phyloP scores from a whole-genome alignment of 1,140 invertebrate genomes.

The Cyrtorhinus lividipennis region DNA sequence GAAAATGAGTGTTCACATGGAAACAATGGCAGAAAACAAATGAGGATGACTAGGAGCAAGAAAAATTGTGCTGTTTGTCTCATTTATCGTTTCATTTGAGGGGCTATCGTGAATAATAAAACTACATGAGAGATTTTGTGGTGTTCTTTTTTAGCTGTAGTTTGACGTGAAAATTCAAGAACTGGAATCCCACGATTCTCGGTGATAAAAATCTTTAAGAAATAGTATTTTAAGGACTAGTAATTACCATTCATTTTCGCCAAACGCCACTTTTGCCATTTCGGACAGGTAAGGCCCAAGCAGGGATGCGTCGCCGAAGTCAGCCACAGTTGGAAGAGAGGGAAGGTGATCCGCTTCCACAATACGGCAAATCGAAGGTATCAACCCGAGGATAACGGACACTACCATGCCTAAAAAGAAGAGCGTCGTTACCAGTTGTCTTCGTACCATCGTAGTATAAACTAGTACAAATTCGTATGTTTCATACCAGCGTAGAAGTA shows the following conservation, averaged over 20 bases:
- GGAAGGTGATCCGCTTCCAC: not conserved
- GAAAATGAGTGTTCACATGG: no score
- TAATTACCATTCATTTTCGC: slow-evolving; percentile 31
- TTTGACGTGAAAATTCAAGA: no score
- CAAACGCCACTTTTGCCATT: slow-evolving; percentile 32
- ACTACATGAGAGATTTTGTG: no score
- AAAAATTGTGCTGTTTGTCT: no score
- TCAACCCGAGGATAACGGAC: slow-evolving; percentile 26
- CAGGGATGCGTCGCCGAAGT: not conserved
- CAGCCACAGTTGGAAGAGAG: not conserved
- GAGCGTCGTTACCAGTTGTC: no score
- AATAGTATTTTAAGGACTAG: not conserved
- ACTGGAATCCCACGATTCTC: no score
- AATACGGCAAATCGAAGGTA: slow-evolving; percentile 28
- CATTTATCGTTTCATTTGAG: no score
- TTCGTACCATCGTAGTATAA: no score
- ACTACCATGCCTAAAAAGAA: slow-evolving; percentile 27
- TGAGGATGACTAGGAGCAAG: slow-evolving; percentile 16
- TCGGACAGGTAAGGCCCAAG: not conserved
- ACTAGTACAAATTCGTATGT: no score
- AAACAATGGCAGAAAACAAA: slow-evolving; percentile 22
- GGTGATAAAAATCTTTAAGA: no score
- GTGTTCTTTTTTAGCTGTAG: no score
- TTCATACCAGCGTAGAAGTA: slow-evolving; percentile 55
- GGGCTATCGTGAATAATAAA: no score